Conservation (phyloP, 2,797 vertebrate genomes). For the Telmatherina bonti region DNA sequence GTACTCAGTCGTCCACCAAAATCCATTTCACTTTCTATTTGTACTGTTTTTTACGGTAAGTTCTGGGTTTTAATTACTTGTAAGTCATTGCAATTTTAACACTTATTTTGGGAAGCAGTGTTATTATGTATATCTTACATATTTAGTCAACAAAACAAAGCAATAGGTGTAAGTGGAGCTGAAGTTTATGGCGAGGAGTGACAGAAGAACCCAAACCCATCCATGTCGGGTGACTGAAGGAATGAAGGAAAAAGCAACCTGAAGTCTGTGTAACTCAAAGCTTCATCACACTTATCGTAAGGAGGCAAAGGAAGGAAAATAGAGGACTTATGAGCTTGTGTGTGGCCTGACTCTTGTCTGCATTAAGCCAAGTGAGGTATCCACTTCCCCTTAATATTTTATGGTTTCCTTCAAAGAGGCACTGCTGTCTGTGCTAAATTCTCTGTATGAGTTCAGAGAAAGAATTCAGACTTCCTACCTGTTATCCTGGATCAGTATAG, state of each 20-base stretch:
- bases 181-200: not conserved
- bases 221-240: slow-evolving; percentile 1
- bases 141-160: too few relatives aligned
- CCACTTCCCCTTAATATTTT: slow-evolving; percentile 86
- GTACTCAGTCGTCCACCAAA: too few relatives aligned
- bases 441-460: slow-evolving; percentile 60
- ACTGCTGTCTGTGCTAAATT: slow-evolving; percentile 64
- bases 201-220: slow-evolving; percentile 18
- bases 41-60: too few relatives aligned
- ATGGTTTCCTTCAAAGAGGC: slow-evolving; percentile 83
- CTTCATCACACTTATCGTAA: slow-evolving; percentile 20
- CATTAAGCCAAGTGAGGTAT: slow-evolving; percentile 79
- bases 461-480: slow-evolving; percentile 66
- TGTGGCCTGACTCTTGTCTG: slow-evolving; percentile 74
- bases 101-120: too few relatives aligned
- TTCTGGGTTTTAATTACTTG: too few relatives aligned
- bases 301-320: slow-evolving; percentile 45
- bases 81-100: too few relatives aligned
- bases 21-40: too few relatives aligned
- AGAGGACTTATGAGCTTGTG: slow-evolving; percentile 55
- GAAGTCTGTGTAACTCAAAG: slow-evolving; percentile 29
- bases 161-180: not conserved
- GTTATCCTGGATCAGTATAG: slow-evolving; percentile 69
- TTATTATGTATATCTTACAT: too few relatives aligned
- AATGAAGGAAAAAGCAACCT: not conserved